Evolutionary conservation across 2,888 invertebrate genomes (phyloP), one percentile per base, ranked within the genome.

Genomic region (Diogma glabrata): DNA sequence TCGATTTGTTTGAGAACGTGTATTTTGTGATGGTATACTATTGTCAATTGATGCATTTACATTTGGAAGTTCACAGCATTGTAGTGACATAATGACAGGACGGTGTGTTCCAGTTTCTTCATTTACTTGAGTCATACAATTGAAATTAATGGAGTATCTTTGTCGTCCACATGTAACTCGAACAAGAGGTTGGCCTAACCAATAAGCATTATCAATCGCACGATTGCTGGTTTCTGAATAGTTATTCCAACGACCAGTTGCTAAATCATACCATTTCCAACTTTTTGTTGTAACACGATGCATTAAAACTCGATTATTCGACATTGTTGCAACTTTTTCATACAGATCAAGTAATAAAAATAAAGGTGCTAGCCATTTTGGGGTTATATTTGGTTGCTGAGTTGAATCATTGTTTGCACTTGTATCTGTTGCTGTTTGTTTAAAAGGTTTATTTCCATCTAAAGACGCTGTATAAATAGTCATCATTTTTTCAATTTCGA

Each of bases 201-300:
- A 79, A 61, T 85, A 89, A 0, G 87, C 86, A 57, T 84, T 83
- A 57, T 87, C 85, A 48, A 89, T 87, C 2, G 80, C 69, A 60
- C 80, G 79, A 64, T 87, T 88, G 60, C 86, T 87, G 7, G 74
- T 67, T 4, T 76, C 70, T 0, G 82, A 80, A 63, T 88, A 89
- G 16, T 78, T 72, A 54, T 80, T 82, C 89, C 89, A 90, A 61
- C 82, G 81, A 4, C 86, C 86, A 10, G 80, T 79, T n/a, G 81
- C 78, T 48, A 87, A 75, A 65, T 90, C 88, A 65, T 84, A 88
- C 87, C 87, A 89, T 59, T 85, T 83, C 89, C 89, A 89, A 3
- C 71, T 64, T 45, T 76, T 70, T 36, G 71, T 76, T 2, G 80
- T 79, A 1, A 75, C 74, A 36, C 72, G 64, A 54, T 81, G 77